These are phyloP conservation scores for Lepidotrigona ventralis DNA, from an alignment of 1,140 invertebrate species.

Conservation along the genomic window DNA sequence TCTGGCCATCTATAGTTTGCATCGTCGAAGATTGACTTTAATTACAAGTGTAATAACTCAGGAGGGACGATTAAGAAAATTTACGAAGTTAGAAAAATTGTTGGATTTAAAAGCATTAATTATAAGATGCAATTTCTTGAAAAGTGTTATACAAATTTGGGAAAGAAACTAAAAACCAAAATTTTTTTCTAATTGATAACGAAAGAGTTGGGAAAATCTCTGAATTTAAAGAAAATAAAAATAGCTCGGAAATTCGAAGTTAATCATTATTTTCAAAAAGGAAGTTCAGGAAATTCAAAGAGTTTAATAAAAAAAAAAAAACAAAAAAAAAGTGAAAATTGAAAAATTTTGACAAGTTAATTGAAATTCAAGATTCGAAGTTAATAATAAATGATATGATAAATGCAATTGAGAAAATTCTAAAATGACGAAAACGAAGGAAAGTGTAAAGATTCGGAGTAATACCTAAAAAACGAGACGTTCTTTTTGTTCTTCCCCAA, in stretches of 20 bases:
- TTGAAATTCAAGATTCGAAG: neutral
- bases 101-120: too few species aligned
- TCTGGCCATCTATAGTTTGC: constrained; percentile 30
- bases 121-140: too few species aligned
- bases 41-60: neutral
- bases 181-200: too few species aligned
- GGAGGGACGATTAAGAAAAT: neutral
- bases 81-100: too few species aligned
- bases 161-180: too few species aligned
- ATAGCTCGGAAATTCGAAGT: too few species aligned
- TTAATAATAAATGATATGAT: neutral
- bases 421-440: neutral
- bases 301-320: too few species aligned
- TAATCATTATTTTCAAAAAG: too few species aligned
- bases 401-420: neutral
- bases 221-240: neutral
- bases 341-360: neutral
- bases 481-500: neutral
- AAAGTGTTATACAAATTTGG: too few species aligned
- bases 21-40: neutral
- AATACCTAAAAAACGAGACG: constrained; percentile 11
- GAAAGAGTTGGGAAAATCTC: too few species aligned
- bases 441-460: neutral
- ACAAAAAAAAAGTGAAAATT: neutral
- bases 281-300: too few species aligned